These are phyloP conservation scores for Malurus cyaneus DNA, from an alignment of 2,113 vertebrate species.

Conservation along the genomic window DNA sequence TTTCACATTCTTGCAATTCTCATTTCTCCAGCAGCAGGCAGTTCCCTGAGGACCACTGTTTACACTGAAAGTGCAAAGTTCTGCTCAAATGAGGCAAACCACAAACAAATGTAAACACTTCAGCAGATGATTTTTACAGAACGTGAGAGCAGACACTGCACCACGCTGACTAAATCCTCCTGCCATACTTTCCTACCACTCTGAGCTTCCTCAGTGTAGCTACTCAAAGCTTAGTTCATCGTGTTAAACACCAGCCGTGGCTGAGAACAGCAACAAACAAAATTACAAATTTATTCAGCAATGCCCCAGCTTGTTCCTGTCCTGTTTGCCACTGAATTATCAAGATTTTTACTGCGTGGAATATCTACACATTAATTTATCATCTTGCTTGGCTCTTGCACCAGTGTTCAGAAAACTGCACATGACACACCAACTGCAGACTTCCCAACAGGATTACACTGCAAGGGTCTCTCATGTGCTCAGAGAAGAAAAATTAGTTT, in stretches of 20 bases:
- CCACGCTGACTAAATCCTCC: neutral
- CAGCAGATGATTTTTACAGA: neutral
- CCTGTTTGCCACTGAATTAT: neutral
- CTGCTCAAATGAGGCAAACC: constrained; percentile 16
- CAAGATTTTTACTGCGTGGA: neutral
- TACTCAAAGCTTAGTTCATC: neutral
- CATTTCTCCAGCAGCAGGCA: neutral
- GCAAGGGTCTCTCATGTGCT: neutral
- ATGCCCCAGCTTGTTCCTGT: neutral
- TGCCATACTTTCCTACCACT: neutral
- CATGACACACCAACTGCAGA: accelerated
- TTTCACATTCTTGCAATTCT: constrained; percentile 18
- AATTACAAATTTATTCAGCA: neutral
- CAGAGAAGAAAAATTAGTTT: neutral
- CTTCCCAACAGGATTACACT: neutral
- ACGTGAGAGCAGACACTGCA: neutral
- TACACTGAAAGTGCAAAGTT: constrained; percentile 28
- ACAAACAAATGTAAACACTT: constrained; percentile 8
- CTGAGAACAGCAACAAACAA: neutral
- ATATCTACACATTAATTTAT: neutral
- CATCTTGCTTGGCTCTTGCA: neutral
- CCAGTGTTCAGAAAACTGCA: neutral
- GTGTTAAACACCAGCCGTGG: neutral
- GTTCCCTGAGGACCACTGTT: neutral
- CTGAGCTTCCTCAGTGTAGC: accelerated